These are phyloP conservation scores for Operophtera brumata DNA, from an alignment of 2,888 invertebrate genomes.

Conservation along the genomic window DNA sequence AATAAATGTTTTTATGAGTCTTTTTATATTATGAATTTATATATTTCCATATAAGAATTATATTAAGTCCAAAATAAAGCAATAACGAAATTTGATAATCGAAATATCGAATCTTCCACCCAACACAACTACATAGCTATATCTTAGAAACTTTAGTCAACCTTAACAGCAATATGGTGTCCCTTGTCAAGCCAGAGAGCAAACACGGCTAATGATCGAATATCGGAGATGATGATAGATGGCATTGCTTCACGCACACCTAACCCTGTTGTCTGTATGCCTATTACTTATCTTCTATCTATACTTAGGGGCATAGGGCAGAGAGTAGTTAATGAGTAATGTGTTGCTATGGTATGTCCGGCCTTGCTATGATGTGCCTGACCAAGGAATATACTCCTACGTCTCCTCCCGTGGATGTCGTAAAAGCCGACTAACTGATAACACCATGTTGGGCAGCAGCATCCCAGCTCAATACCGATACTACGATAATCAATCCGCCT, in stretches of 20 bases:
- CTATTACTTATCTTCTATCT: constrained; percentile 16
- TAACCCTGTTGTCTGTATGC: constrained; percentile 48
- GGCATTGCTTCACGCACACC: constrained; percentile 70
- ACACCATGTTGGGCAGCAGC: too few species aligned
- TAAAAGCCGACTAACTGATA: too few species aligned
- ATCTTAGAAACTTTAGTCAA: constrained; percentile 49
- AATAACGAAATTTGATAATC: constrained; percentile 16
- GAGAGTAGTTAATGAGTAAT: background rate
- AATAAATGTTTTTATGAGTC: too few species aligned
- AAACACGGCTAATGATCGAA: constrained; percentile 77
- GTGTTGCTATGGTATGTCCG: background rate
- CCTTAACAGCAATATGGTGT: constrained; percentile 76
- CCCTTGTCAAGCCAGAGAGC: constrained; percentile 64
- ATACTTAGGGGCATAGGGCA: background rate
- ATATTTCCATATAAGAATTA: too few species aligned
- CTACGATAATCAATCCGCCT: too few species aligned
- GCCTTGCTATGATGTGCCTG: too few species aligned
- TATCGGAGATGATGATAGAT: constrained; percentile 74
- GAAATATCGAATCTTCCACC: constrained; percentile 16
- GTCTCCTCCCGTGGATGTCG: too few species aligned
- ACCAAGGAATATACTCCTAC: too few species aligned
- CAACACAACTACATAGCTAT: constrained; percentile 13
- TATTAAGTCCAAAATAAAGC: background rate
- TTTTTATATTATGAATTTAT: too few species aligned
- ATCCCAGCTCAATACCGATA: too few species aligned